These are phyloP conservation scores for Climacteris rufus DNA, from an alignment of 2,113 vertebrate species.

Conservation along the genomic window DNA sequence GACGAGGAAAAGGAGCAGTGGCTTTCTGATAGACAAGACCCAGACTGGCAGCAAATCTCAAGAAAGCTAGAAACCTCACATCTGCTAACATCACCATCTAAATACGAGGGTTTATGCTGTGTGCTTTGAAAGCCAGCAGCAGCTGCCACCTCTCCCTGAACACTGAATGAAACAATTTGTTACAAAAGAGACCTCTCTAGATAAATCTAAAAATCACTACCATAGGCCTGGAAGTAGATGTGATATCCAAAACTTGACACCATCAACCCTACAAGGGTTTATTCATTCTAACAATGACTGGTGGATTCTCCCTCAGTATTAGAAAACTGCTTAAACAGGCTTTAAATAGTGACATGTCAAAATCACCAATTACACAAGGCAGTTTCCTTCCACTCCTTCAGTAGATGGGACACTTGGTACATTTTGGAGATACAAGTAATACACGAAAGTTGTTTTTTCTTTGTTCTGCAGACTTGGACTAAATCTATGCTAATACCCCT, in stretches of 20 bases:
- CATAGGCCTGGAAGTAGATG: not conserved
- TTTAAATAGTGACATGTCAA: not conserved
- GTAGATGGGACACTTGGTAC: not conserved
- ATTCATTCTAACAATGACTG: not conserved
- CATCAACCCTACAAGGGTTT: not conserved
- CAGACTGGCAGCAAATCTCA: slow-evolving; percentile 15
- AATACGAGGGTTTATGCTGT: slow-evolving; percentile 42
- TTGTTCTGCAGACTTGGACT: not conserved
- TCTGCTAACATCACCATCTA: slow-evolving; percentile 7
- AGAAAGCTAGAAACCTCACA: slow-evolving; percentile 5
- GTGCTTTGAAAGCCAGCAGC: slow-evolving; percentile 9
- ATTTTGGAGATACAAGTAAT: not conserved
- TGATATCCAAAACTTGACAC: not conserved
- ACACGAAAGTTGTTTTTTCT: not conserved
- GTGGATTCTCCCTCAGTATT: not conserved
- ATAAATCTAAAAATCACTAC: slow-evolving; percentile 39
- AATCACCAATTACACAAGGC: not conserved
- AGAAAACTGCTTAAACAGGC: not conserved
- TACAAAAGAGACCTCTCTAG: slow-evolving; percentile 47
- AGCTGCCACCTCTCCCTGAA: not conserved
- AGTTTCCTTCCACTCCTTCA: not conserved
- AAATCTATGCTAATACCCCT: not conserved
- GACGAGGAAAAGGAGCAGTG: not conserved
- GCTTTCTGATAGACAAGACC: slow-evolving; percentile 22
- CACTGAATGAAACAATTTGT: slow-evolving; percentile 44